phyloP scores from a whole-genome alignment of 2,113 vertebrate genomes.

The Centropus unirufus region DNA sequence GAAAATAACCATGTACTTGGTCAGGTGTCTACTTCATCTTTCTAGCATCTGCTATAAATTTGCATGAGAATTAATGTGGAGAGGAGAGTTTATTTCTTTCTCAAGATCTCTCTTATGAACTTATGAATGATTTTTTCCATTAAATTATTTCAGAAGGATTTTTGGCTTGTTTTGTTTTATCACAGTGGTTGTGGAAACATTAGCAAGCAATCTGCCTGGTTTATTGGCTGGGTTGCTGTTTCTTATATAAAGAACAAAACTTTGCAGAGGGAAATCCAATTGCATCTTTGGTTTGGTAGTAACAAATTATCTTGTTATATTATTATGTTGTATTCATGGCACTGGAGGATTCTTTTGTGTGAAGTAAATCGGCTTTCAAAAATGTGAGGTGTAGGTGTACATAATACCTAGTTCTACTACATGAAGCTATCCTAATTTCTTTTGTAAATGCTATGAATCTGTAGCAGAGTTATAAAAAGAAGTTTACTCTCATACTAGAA shows the following conservation, averaged over 20 bases:
- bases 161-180: not conserved
- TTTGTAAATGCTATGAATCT: not conserved
- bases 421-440: not conserved
- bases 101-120: not conserved
- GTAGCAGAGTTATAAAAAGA: not conserved
- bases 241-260: not conserved
- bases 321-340: not conserved
- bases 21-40: not conserved
- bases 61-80: rapidly evolving
- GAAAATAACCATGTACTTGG: not conserved
- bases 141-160: not conserved
- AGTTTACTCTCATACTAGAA: not conserved
- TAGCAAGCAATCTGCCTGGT: not conserved
- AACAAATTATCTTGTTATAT: not conserved
- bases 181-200: not conserved
- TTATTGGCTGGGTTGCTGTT: not conserved
- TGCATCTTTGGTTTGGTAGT: not conserved
- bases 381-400: not conserved
- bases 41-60: not conserved
- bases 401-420: not conserved
- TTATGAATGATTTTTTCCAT: not conserved
- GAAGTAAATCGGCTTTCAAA: not conserved
- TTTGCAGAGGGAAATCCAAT: not conserved
- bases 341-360: not conserved
- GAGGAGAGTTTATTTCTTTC: not conserved